Evolutionary conservation across 2,888 invertebrate genomes (phyloP), one percentile per base, ranked within the genome.

Genomic region (Rhamnusium bicolor): DNA sequence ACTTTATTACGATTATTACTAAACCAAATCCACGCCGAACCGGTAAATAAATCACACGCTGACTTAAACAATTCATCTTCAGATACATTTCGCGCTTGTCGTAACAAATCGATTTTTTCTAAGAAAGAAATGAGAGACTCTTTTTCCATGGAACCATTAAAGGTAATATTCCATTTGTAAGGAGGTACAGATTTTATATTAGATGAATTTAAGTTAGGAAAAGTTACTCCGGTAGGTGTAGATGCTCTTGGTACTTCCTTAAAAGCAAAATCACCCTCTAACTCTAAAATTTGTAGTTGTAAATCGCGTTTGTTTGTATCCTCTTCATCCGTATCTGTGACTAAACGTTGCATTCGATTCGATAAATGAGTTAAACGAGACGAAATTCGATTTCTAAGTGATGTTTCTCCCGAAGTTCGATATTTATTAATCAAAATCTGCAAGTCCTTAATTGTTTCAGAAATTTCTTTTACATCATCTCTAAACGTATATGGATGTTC

Each of bases 1-100:
- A n/a, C n/a, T n/a, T n/a, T n/a, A 18, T 14, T 16, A 10, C 32
- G 62, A 19, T 72, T 72, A 7, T 54, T 63, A 2, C 40, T 14
- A 60, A 65, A 73, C 72, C 69, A 72, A 19, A 49, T 63, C 58
- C 66, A 71, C 0, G 53, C 67, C 14, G n/a, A 12, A 16, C 54
- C 73, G 18, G 62, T 63, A 49, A 69, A 73, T 18, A 73, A 65
- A 49, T 73, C 73, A 18, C 69, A 54, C n/a, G 73, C 65, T 27
- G 63, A 46, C 10, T 2, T 2, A 46, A 46, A 46, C 46, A 46
- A n/a, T 10, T 46, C 46, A 8, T 46, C 2, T n/a, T 46, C 10
- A 10, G 10, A 46, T 10, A n/a, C 46, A 46, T 46, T 46, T 5
- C 46, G 46, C 2, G 46, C 46, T 46, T 46, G 46, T 10, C 46